Base-by-base conservation (phyloP, 2,888 invertebrate species). In the Chydorus sphaericus region DNA sequence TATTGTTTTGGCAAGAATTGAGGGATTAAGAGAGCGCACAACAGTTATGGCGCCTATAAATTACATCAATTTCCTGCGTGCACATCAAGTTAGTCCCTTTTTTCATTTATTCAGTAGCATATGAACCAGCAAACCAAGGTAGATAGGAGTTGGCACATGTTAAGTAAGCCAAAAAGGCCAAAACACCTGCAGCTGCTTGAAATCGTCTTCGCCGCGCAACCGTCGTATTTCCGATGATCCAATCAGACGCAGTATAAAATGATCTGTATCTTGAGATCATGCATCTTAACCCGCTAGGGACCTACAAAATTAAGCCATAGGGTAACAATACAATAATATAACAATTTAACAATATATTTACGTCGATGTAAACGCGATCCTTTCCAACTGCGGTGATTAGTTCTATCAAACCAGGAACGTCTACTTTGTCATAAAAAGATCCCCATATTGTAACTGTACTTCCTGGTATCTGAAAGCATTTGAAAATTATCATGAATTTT, bases 381-480 rank as follows among this genome's bases (percentile, higher is more conserved):
- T 79, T 65, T 0, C 86, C 85, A 23, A 84, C 73, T 0, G 76
- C 72, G 37, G 76, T 73, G 60, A 89, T 81, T 37, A 91, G 71
- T 11, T 76, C 70, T 3, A 80, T 75, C 54, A 91, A 73, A 49
- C 78, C 73, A 2, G 73, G 70, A 3, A 81, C 76, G 64, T 85
- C 75, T 18, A 90, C 83, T 14, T 71, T 66, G 66, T 90, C 89
- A 0, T 72, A 74, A 33, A 71, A 73, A 48, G 77, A 73, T 3
- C 83, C 82, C 90, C 90, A 91, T 54, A 91, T 76, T 0, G 90
- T 90, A 59, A 92, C 69, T 0, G 86, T 83, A 38, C 79, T 77
- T 62, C 76, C 73, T 4, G 73, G 71, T 52, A 66, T 44, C 61
- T 61, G 39, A 50, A 11, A 44, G 11, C 48, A 44, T 14, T 26